Conservation (phyloP, 37 sponge, comb jelly and placozoan genomes). For the Aplysina aerophoba region DNA sequence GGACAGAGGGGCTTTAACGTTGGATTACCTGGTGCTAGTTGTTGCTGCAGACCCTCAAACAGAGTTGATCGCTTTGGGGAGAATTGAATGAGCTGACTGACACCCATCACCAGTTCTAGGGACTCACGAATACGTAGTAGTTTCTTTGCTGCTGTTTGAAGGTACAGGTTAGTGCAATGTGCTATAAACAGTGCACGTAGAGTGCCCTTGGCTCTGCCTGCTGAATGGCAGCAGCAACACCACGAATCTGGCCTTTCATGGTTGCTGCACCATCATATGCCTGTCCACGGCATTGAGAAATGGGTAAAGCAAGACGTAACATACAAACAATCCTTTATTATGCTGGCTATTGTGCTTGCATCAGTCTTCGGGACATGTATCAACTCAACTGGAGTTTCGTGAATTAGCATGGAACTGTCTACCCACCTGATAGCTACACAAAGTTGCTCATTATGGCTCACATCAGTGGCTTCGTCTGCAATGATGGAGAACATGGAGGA, state of each 20-base stretch:
- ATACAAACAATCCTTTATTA: slow-evolving; percentile 18
- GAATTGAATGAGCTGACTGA: slow-evolving; percentile 6
- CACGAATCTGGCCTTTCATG: slow-evolving; percentile 26
- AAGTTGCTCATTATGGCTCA: slow-evolving; percentile 50
- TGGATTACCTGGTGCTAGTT: neutral
- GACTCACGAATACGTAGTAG: slow-evolving; percentile 12
- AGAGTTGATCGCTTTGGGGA: slow-evolving; percentile 17
- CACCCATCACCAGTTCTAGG: slow-evolving; percentile 11
- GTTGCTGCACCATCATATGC: slow-evolving; percentile 47
- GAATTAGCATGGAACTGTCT: slow-evolving; percentile 39
- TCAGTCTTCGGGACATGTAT: slow-evolving; percentile 69
- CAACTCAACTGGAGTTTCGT: slow-evolving; percentile 57
- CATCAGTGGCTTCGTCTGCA: slow-evolving; percentile 44
- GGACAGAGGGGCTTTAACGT: slow-evolving; percentile 43
- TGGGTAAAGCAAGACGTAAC: slow-evolving; percentile 13
- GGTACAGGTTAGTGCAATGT: slow-evolving; percentile 24
- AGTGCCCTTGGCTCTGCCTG: slow-evolving; percentile 6
- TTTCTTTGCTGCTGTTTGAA: neutral
- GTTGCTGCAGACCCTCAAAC: neutral
- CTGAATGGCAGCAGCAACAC: slow-evolving; percentile 35
- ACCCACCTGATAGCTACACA: slow-evolving; percentile 66
- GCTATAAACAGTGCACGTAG: slow-evolving; percentile 44
- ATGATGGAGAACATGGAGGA: slow-evolving; percentile 29
- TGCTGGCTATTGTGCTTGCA: neutral
- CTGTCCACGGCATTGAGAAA: slow-evolving; percentile 26